phyloP scores from a whole-genome alignment of 2,113 vertebrate species.

The Ictalurus punctatus region DNA sequence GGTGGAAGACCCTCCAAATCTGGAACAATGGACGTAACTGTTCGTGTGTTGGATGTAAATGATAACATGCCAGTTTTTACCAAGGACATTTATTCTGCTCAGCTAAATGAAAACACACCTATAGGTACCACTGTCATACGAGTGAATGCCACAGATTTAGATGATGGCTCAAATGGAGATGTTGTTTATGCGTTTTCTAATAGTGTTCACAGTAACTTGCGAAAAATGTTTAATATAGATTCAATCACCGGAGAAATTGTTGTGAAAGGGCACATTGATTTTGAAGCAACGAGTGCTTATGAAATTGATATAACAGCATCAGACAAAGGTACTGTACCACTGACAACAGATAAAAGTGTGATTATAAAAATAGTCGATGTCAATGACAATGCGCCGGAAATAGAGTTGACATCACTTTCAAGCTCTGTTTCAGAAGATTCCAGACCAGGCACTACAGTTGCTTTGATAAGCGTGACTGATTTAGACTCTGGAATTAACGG shows the following conservation, averaged over 20 bases:
- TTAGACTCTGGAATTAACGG: constrained; percentile 58
- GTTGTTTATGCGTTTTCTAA: constrained; percentile 57
- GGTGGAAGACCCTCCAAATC: constrained; percentile 54
- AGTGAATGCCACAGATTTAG: constrained; percentile 59
- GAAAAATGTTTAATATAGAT: constrained; percentile 51
- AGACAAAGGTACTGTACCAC: constrained; percentile 50
- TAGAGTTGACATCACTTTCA: constrained; percentile 80
- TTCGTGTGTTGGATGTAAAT: constrained; percentile 60
- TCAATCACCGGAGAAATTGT: constrained; percentile 50
- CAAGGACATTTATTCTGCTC: constrained; percentile 45
- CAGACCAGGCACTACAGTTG: constrained; percentile 53
- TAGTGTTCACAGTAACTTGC: constrained; percentile 39
- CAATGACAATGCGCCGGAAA: constrained; percentile 77
- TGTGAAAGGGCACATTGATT: constrained; percentile 53
- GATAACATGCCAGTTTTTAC: constrained; percentile 60
- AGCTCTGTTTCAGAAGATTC: constrained; percentile 68
- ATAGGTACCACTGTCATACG: constrained; percentile 47
- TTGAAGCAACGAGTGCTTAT: constrained; percentile 51
- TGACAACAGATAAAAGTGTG: constrained; percentile 52
- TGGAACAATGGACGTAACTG: constrained; percentile 49
- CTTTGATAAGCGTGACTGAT: constrained; percentile 57
- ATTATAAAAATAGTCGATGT: constrained; percentile 58
- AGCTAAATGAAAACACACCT: constrained; percentile 51
- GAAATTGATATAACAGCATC: constrained; percentile 59
- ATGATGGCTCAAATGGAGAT: constrained; percentile 57